Conservation (phyloP, 2,888 invertebrate species). For the Cataglyphis livida region DNA sequence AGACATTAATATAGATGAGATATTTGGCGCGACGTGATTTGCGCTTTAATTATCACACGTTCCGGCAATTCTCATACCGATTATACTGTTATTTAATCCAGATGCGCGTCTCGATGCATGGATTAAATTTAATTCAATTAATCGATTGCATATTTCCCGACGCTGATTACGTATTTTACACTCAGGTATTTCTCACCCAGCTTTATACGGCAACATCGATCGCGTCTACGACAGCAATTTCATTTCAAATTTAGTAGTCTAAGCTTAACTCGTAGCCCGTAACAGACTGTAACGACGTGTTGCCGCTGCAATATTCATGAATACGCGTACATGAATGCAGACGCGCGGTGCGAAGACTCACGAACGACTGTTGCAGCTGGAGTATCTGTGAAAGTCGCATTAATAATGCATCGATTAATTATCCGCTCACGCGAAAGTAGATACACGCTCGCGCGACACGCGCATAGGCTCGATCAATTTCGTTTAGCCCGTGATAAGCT, state of each 20-base stretch:
- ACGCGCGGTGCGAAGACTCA: constrained; percentile 56
- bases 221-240: constrained; percentile 62
- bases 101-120: constrained; percentile 39
- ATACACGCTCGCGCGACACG: constrained; percentile 16
- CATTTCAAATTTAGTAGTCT: constrained; percentile 67
- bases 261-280: constrained; percentile 66
- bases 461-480: constrained; percentile 58
- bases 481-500: constrained; percentile 42
- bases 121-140: constrained; percentile 65
- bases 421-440: constrained; percentile 58
- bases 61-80: constrained; percentile 32
- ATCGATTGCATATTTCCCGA: constrained; percentile 51
- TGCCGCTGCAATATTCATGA: constrained; percentile 69
- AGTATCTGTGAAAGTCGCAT: constrained; percentile 62
- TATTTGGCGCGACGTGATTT: constrained; percentile 2
- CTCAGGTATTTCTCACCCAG: constrained; percentile 60
- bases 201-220: constrained; percentile 58
- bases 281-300: constrained; percentile 67
- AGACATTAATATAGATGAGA: constrained; percentile 2
- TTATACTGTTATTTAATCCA: constrained; percentile 62
- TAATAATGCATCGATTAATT: constrained; percentile 73
- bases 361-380: constrained; percentile 60
- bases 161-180: constrained; percentile 56
- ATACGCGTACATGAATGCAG: constrained; percentile 46
- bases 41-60: constrained; percentile 32